Conservation (phyloP, 2,797 vertebrate genomes). For the Tinamus major region DNA sequence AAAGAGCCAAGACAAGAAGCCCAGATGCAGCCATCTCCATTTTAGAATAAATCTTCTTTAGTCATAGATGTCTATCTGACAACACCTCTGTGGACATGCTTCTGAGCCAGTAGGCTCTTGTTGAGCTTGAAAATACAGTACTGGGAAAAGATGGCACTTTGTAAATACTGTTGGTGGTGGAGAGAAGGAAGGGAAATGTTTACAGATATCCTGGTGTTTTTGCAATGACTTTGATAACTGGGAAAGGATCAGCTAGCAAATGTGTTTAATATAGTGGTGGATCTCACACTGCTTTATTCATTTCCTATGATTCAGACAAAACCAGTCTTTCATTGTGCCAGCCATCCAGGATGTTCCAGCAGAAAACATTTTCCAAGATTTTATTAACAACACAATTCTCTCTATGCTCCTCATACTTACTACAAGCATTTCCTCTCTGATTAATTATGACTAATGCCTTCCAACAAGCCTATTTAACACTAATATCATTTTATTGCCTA, state of each 20-base stretch:
- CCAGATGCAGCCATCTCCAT: neutral
- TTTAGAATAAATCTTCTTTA: neutral
- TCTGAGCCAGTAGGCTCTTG: neutral
- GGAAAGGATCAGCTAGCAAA: neutral
- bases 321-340: slow-evolving; percentile 49
- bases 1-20: neutral
- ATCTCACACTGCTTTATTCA: neutral
- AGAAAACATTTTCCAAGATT: slow-evolving; percentile 35
- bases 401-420: slow-evolving; percentile 56
- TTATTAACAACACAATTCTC: neutral
- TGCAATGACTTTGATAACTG: neutral
- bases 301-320: slow-evolving; percentile 51
- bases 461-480: slow-evolving; percentile 24
- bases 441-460: slow-evolving; percentile 50
- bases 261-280: neutral
- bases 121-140: neutral
- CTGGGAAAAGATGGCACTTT: neutral
- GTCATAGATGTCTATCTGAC: neutral
- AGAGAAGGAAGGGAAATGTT: neutral
- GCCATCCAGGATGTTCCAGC: slow-evolving; percentile 4
- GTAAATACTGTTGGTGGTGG: neutral
- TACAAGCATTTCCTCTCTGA: slow-evolving; percentile 54
- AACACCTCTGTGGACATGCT: neutral
- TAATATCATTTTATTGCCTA: slow-evolving; percentile 35
- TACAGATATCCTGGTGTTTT: neutral